Evolutionary conservation across 2,888 invertebrate genomes (phyloP), one percentile per base, ranked within the genome.

Genomic region (Pasiphila rectangulata): DNA sequence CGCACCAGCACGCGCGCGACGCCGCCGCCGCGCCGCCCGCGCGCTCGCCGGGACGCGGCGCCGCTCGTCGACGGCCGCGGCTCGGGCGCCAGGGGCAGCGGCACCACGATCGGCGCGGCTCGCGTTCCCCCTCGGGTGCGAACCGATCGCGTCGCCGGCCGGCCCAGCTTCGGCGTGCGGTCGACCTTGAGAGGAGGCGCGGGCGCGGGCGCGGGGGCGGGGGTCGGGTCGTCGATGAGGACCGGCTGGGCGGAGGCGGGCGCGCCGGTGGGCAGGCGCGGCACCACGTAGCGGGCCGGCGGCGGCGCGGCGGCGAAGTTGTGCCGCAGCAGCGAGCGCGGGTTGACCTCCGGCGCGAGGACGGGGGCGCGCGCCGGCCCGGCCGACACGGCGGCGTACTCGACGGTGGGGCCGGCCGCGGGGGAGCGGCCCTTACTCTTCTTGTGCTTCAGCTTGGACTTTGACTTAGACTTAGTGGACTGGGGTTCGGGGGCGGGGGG

Each of bases 21-120:
- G 34, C 9, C 15, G 32, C 6, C 24, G 30, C n/a, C n/a, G n/a
- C n/a, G 15, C 6, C 15, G 5, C 91, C 16, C 30, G 17, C 1
- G 24, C 6, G 4, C 25, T 4, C 24, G 41, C 1, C 30, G 30
- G 16, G n/a, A n/a, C 17, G n/a, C 13, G 30, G 9, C 30, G 2
- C 4, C 16, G n/a, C n/a, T n/a, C n/a, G n/a, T n/a, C 16, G 9
- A 9, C 9, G 12, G 2, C 9, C 6, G 25, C 12, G 13, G 9
- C 9, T 4, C 5, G 7, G 4, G n/a, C 21, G 35, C 6, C 9
- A 5, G 10, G 10, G 21, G 27, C 13, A 2, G 3, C 12, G 15
- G 35, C 9, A 4, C 5, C 13, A 0, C 13, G n/a, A 19, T 6
- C 27, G 29, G 27, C 3, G 12, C 3, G 3, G 20, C 25, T 4